Conservation (phyloP, 2,113 vertebrate species). For the Etheostoma cragini region DNA sequence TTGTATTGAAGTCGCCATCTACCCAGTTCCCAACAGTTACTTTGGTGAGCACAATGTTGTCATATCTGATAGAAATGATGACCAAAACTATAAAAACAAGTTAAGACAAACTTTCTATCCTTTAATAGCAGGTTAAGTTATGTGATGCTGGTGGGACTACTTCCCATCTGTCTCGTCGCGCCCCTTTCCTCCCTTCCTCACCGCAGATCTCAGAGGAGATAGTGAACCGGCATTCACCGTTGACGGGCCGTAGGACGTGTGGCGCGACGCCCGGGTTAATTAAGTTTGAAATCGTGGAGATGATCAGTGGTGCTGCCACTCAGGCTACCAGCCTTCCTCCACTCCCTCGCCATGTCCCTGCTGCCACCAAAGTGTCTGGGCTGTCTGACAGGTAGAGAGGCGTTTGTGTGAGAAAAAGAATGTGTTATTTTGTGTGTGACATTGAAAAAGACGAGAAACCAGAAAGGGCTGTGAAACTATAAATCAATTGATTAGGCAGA, state of each 20-base stretch:
- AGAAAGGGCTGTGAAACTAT: neutral
- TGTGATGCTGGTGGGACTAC: constrained; percentile 31
- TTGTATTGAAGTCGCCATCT: neutral
- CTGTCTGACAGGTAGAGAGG: constrained; percentile 50
- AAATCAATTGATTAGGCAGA: neutral
- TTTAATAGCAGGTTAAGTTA: constrained; percentile 11
- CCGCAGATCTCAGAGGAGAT: constrained; percentile 66
- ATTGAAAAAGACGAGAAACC: constrained; percentile 7
- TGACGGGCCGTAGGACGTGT: constrained; percentile 59
- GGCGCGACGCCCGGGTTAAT: constrained; percentile 77
- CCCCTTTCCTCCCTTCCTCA: constrained; percentile 21
- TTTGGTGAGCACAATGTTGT: neutral
- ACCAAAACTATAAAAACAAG: neutral
- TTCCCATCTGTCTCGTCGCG: constrained; percentile 44
- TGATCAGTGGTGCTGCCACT: constrained; percentile 79
- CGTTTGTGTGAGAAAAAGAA: constrained; percentile 34
- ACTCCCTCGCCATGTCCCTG: constrained; percentile 14
- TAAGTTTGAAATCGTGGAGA: constrained; percentile 82
- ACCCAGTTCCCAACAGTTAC: neutral
- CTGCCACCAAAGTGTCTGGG: constrained; percentile 30
- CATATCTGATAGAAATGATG: neutral
- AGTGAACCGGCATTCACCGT: constrained; percentile 38
- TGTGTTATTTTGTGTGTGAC: constrained; percentile 27
- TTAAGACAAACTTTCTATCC: constrained; percentile 2
- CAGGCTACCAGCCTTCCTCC: constrained; percentile 52